A percentile compares a stretch with the other conserved stretches of the same genome.
Evolutionary conservation across 2,113 vertebrate genomes (phyloP).

Genomic region (Thamnaconus septentrionalis): DNA sequence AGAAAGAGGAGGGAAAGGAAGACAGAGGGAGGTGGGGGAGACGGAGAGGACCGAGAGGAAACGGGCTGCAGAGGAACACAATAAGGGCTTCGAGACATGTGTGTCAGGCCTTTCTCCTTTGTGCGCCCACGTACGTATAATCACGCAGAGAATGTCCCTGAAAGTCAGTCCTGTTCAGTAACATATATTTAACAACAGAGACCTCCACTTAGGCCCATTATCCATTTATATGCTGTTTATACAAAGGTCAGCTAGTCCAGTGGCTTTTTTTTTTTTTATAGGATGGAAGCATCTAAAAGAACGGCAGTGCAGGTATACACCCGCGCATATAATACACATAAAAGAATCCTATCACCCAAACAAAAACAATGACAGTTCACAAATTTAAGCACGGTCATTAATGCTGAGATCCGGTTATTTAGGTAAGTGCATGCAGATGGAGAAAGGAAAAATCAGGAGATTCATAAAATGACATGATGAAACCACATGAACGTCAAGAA

Average conservation of each 20-base stretch:
- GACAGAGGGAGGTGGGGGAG: slow-evolving; percentile 49
- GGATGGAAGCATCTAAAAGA: neutral
- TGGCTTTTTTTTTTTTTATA: too few species aligned
- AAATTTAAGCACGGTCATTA: neutral
- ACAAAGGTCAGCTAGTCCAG: too few species aligned
- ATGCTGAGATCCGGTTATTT: too few species aligned
- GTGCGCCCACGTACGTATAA: neutral
- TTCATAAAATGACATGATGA: neutral
- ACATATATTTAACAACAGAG: slow-evolving; percentile 1
- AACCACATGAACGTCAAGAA: neutral
- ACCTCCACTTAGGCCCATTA: slow-evolving; percentile 16
- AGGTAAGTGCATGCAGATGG: too few species aligned
- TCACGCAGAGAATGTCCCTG: neutral
- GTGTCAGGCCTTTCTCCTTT: neutral
- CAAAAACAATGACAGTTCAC: neutral
- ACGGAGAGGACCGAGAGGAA: slow-evolving; percentile 47
- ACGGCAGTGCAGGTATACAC: neutral
- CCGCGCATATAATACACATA: neutral
- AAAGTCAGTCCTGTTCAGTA: neutral
- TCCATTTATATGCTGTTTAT: neutral
- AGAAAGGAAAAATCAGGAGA: neutral
- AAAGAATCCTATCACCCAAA: neutral
- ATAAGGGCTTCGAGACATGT: slow-evolving; percentile 4
- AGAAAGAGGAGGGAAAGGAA: slow-evolving; percentile 46
- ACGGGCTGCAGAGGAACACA: slow-evolving; percentile 16